Evolutionary conservation across 1,140 invertebrate genomes (phyloP).

Genomic region (Sminthurides bifidus): DNA sequence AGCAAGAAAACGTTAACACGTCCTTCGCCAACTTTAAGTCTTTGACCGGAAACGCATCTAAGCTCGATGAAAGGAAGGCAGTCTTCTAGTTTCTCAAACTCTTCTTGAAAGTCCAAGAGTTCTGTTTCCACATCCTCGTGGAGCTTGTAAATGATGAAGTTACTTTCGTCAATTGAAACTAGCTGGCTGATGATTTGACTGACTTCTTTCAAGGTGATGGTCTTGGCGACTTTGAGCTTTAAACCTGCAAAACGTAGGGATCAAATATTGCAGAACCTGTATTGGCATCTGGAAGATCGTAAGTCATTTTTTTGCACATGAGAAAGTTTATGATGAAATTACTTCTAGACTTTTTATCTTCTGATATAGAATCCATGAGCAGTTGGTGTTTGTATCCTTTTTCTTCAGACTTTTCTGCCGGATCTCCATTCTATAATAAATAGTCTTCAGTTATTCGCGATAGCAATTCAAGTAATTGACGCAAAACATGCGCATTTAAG

Average conservation of each 20-base stretch:
- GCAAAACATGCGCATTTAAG: background rate
- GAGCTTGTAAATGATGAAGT: slow-evolving; percentile 3
- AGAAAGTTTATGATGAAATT: background rate
- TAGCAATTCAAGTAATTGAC: background rate
- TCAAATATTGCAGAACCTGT: background rate
- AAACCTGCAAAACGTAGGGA: background rate
- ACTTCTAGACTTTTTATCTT: slow-evolving; percentile 1
- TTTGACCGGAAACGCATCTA: background rate
- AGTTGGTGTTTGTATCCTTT: background rate
- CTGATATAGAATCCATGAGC: background rate
- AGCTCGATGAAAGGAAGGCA: background rate
- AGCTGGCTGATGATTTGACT: background rate
- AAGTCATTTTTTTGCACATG: background rate
- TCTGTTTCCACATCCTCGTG: background rate
- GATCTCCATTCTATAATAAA: background rate
- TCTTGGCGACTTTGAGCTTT: background rate
- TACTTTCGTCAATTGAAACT: background rate
- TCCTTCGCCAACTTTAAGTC: slow-evolving; percentile 12
- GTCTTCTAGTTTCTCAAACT: background rate
- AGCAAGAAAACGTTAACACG: slow-evolving; percentile 6
- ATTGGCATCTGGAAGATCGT: background rate
- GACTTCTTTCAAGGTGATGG: background rate
- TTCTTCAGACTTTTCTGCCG: background rate
- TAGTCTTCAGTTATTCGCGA: no score
- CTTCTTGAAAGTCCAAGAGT: background rate